phyloP scores from a whole-genome alignment of 2,113 vertebrate genomes.

The Deroptyus accipitrinus region DNA sequence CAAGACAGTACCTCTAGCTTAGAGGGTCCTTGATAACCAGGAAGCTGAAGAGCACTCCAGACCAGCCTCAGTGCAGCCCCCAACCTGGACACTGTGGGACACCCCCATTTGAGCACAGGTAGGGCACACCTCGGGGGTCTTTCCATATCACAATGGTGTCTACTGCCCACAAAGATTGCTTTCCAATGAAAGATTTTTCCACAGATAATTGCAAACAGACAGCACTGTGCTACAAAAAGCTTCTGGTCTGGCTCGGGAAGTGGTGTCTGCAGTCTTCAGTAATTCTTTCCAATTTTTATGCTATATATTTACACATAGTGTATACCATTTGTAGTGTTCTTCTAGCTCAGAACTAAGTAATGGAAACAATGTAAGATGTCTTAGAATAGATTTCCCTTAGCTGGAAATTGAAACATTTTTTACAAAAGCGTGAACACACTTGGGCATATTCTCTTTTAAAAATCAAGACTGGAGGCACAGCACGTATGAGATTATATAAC shows the following conservation, averaged over 20 bases:
- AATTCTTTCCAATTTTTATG: not conserved
- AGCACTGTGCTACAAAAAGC: rapidly evolving
- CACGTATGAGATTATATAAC: not conserved
- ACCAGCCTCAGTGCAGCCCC: rapidly evolving
- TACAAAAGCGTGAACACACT: constrained; percentile 5
- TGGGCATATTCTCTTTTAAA: not conserved
- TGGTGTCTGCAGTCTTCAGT: not conserved
- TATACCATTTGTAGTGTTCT: not conserved
- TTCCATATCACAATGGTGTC: not conserved
- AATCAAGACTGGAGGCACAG: not conserved
- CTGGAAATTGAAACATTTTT: constrained; percentile 26
- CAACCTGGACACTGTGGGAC: rapidly evolving
- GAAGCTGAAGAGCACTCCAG: not conserved
- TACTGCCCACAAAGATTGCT: not conserved
- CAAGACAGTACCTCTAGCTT: not conserved
- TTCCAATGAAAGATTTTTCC: not conserved
- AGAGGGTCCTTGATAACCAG: not conserved
- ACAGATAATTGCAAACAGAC: not conserved
- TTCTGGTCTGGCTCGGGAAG: not conserved
- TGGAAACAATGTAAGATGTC: not conserved
- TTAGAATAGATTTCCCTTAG: not conserved
- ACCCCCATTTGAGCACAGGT: not conserved
- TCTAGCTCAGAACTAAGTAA: not conserved
- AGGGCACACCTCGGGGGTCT: rapidly evolving
- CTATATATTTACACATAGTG: not conserved